Evolutionary conservation across 2,797 vertebrate species (phyloP).

Genomic region (Bufotes viridis): DNA sequence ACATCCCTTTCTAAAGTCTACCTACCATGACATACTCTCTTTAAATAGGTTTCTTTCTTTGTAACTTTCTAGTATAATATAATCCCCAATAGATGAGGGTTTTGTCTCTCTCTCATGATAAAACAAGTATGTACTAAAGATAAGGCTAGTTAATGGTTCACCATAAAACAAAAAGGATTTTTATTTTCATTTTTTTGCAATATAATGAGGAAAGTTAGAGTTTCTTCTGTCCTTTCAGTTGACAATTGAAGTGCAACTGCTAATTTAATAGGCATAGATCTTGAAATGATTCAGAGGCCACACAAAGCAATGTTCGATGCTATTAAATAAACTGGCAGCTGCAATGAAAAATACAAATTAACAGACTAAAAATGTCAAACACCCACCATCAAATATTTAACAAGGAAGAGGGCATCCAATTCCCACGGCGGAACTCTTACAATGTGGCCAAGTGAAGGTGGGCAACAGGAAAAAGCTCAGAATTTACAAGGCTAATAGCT

Average conservation of each 20-base stretch:
- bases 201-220: conserved; percentile 42
- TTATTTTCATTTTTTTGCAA: not conserved
- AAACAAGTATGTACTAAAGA: not conserved
- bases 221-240: conserved; percentile 16
- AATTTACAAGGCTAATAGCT: conserved; percentile 8
- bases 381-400: conserved; percentile 39
- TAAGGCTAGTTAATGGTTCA: not conserved
- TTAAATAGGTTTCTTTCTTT: too few species aligned
- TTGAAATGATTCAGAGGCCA: conserved; percentile 47
- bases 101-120: not conserved
- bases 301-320: conserved; percentile 34
- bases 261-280: conserved; percentile 36
- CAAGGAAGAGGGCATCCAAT: conserved; percentile 21
- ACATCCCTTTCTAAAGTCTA: not conserved
- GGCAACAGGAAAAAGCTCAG: not conserved
- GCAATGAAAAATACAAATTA: conserved; percentile 53
- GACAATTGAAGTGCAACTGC: conserved; percentile 31
- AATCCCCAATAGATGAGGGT: not conserved
- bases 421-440: conserved; percentile 10
- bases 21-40: not conserved
- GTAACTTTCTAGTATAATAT: not conserved
- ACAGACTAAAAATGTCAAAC: conserved; percentile 50
- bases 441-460: not conserved
- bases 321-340: conserved; percentile 34
- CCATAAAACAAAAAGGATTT: not conserved